These are phyloP conservation scores for Allolobophora icterica DNA, from an alignment of 2,888 invertebrate species.

Conservation along the genomic window DNA sequence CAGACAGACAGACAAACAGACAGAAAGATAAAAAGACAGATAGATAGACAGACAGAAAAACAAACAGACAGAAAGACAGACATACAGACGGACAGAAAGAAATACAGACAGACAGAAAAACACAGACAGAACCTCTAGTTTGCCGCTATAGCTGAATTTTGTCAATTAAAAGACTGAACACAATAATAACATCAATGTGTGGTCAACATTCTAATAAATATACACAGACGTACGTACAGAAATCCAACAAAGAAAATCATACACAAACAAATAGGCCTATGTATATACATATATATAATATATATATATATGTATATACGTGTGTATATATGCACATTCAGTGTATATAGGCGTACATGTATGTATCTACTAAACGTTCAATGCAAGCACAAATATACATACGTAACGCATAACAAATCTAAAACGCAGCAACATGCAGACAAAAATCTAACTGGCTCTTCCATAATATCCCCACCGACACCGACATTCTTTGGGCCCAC, in stretches of 20 bases:
- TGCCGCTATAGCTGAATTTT: not conserved
- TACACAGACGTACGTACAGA: not conserved
- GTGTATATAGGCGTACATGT: not conserved
- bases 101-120: no score
- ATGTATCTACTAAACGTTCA: not conserved
- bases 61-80: no score
- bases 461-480: no score
- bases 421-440: not conserved
- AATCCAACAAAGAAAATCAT: slow-evolving; percentile 11
- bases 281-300: not conserved
- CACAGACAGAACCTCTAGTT: not conserved
- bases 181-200: not conserved
- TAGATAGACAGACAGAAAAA: no score
- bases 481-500: not conserved
- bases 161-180: not conserved
- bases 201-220: slow-evolving; percentile 12
- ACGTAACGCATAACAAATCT: not conserved
- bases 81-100: no score
- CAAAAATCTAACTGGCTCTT: not conserved
- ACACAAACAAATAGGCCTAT: not conserved
- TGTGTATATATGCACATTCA: no score
- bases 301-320: not conserved
- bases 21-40: no score
- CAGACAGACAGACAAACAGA: no score
- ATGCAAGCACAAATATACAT: not conserved